Evolutionary conservation across 2,888 invertebrate genomes (phyloP).

Genomic region (Drosophila greeni): DNA sequence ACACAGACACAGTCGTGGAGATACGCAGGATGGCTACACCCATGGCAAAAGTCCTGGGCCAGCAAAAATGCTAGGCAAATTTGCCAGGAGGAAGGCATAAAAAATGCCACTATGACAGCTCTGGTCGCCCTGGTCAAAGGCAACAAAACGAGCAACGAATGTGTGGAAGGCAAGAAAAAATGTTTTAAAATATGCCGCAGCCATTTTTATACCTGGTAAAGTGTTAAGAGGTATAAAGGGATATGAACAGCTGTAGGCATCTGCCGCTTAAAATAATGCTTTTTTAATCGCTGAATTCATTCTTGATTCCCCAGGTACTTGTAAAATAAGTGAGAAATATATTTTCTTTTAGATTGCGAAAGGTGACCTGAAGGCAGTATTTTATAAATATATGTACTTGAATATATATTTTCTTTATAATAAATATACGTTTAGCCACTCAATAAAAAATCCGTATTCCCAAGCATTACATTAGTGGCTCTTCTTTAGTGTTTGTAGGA

Average conservation of each 20-base stretch:
- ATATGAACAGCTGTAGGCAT: conserved; percentile 6
- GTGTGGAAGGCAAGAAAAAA: conserved; percentile 31
- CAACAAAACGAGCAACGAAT: conserved; percentile 24
- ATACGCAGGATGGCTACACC: conserved; percentile 30
- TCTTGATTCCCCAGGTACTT: background rate
- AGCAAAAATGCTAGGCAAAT: conserved; percentile 57
- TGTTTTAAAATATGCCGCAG: conserved; percentile 53
- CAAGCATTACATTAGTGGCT: too few species aligned
- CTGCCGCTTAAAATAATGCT: background rate
- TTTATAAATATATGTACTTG: too few species aligned
- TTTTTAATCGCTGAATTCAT: background rate
- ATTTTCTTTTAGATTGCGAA: background rate
- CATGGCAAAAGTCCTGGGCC: conserved; percentile 60
- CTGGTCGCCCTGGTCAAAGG: conserved; percentile 54
- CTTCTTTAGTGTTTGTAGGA: too few species aligned
- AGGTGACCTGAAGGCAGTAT: too few species aligned
- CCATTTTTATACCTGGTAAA: conserved; percentile 42
- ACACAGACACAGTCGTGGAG: conserved; percentile 15
- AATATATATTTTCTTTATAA: too few species aligned
- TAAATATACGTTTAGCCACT: too few species aligned
- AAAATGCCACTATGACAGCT: conserved; percentile 59
- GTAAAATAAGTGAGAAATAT: background rate
- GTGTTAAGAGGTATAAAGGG: conserved; percentile 27
- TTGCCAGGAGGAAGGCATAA: conserved; percentile 42
- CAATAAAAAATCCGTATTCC: too few species aligned